Evolutionary conservation across 2,797 vertebrate genomes (phyloP).

Genomic region (Notamacropus eugenii): DNA sequence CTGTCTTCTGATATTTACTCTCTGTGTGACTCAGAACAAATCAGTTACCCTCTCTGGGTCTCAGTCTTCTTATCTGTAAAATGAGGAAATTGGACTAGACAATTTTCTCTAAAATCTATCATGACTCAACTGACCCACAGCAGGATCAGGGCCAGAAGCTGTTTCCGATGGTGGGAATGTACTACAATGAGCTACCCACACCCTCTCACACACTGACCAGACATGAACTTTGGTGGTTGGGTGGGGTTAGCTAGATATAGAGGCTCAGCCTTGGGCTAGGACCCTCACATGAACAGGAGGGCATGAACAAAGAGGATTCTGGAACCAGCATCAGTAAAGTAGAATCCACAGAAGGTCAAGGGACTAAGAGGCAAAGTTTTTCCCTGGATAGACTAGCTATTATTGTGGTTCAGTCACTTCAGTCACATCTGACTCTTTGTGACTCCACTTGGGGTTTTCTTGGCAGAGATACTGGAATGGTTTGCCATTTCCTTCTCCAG

Average conservation of each 20-base stretch:
- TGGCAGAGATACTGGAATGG: neutral
- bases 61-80: neutral
- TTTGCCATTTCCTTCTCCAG: neutral
- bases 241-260: neutral
- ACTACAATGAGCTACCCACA: neutral
- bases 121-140: neutral
- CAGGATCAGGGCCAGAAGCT: neutral
- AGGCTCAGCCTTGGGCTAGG: neutral
- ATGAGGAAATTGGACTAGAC: neutral
- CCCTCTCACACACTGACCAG: neutral
- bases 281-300: neutral
- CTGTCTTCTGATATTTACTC: neutral
- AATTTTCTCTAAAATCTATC: neutral
- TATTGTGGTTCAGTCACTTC: neutral
- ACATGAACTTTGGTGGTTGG: neutral
- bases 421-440: neutral
- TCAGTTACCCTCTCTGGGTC: neutral
- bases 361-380: neutral
- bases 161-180: neutral
- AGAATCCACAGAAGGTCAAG: neutral
- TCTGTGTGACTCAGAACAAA: neutral
- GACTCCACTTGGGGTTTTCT: neutral
- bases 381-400: neutral
- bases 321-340: neutral
- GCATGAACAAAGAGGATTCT: neutral